Evolutionary conservation across 2,113 vertebrate species (phyloP).

Genomic region (Prinia subflava): DNA sequence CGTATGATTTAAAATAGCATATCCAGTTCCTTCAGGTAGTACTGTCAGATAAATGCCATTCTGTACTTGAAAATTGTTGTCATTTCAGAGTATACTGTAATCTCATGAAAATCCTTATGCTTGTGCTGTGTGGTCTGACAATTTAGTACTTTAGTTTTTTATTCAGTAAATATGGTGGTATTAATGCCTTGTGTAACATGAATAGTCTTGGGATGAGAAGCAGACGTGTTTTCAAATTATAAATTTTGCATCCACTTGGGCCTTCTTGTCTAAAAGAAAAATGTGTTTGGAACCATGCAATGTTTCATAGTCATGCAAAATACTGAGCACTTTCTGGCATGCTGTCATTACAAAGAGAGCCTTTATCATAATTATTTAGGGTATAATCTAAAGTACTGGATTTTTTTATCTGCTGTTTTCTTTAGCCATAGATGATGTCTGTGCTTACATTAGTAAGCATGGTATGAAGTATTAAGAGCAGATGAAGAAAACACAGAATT

Average conservation of each 20-base stretch:
- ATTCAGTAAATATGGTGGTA: background rate
- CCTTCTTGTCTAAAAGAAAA: background rate
- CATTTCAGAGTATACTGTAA: background rate
- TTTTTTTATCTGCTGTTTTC: background rate
- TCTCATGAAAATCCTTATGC: background rate
- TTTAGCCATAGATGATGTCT: background rate
- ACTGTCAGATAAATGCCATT: background rate
- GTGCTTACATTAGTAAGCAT: background rate
- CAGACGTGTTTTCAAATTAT: background rate
- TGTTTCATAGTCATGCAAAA: background rate
- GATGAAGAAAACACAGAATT: background rate
- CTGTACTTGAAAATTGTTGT: background rate
- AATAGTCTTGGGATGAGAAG: background rate
- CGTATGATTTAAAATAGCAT: background rate
- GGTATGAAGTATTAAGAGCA: background rate
- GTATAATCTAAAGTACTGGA: background rate
- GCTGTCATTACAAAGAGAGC: background rate
- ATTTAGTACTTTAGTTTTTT: background rate
- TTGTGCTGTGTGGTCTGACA: background rate
- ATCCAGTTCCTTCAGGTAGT: background rate
- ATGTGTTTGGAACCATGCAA: background rate
- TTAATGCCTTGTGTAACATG: background rate
- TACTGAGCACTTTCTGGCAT: background rate
- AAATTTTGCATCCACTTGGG: background rate
- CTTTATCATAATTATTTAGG: background rate